These are phyloP conservation scores for Choristoneura fumiferana DNA, from an alignment of 1,140 invertebrate species.

Conservation along the genomic window DNA sequence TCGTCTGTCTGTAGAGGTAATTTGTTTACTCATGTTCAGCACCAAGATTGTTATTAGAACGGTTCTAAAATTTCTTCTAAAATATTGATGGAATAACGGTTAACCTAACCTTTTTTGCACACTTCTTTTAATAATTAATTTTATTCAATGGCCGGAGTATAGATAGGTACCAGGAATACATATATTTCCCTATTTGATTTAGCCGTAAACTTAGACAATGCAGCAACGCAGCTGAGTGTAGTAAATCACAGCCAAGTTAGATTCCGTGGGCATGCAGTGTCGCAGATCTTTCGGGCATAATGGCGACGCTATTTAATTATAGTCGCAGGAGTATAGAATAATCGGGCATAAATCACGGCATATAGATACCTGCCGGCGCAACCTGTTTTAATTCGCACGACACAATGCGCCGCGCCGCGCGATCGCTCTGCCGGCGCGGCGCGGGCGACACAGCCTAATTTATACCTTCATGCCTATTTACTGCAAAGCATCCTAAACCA, in stretches of 20 bases:
- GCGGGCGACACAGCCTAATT: slow-evolving; percentile 60
- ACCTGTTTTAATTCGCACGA: slow-evolving; percentile 73
- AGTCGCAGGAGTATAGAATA: slow-evolving; percentile 62
- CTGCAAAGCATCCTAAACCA: slow-evolving; percentile 40
- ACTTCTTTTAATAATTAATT: no score
- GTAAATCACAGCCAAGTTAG: slow-evolving; percentile 58
- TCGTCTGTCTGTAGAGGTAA: slow-evolving; percentile 28
- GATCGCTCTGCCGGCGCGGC: slow-evolving; percentile 46
- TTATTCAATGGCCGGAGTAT: no score
- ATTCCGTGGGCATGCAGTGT: slow-evolving; percentile 61
- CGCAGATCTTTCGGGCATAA: slow-evolving; percentile 68
- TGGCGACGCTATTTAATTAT: slow-evolving; percentile 74
- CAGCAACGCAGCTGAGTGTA: slow-evolving; percentile 54
- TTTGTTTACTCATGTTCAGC: no score
- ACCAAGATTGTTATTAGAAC: slow-evolving; percentile 36
- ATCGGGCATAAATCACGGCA: slow-evolving; percentile 71
- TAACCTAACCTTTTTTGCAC: no score
- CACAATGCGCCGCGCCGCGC: slow-evolving; percentile 52
- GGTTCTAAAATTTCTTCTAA: slow-evolving; percentile 24
- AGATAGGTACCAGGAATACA: no score
- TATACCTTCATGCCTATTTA: slow-evolving; percentile 74
- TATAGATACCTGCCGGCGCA: slow-evolving; percentile 73
- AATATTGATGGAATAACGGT: no score
- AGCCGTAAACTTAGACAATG: slow-evolving; percentile 52
- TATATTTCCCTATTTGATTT: neutral